These are phyloP conservation scores for Diorhabda elongata DNA, from an alignment of 1,140 invertebrate species.

Conservation along the genomic window DNA sequence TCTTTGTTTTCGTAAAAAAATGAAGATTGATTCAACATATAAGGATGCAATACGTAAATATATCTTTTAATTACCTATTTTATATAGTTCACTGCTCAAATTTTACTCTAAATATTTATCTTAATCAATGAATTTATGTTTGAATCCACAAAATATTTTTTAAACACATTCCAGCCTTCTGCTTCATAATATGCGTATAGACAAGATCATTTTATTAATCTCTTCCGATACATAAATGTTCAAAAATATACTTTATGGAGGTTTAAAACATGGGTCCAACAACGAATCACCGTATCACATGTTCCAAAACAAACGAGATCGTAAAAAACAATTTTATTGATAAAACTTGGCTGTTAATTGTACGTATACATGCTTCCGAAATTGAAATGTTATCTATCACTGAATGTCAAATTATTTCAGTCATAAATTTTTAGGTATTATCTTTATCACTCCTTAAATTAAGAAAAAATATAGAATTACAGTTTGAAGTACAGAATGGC, in stretches of 20 bases:
- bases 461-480: not conserved
- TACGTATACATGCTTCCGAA: not conserved
- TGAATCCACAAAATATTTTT: too few species aligned
- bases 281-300: constrained; percentile 7
- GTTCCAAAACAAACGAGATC: constrained; percentile 12
- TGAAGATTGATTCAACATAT: too few species aligned
- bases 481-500: too few species aligned
- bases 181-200: too few species aligned
- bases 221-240: not conserved
- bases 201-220: not conserved
- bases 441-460: constrained; percentile 11
- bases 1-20: too few species aligned
- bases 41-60: too few species aligned
- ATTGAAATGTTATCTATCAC: constrained; percentile 18
- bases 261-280: constrained; percentile 6
- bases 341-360: not conserved
- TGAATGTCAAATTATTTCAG: constrained; percentile 16
- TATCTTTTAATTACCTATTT: too few species aligned
- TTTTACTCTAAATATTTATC: too few species aligned
- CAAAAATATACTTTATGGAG: constrained; percentile 4
- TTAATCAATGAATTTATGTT: too few species aligned
- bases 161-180: too few species aligned
- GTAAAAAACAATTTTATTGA: constrained; percentile 13
- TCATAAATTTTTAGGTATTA: constrained; percentile 11
- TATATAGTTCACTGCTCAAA: too few species aligned